phyloP scores from a whole-genome alignment of 2,888 invertebrate species.

The Agrotis clavis region DNA sequence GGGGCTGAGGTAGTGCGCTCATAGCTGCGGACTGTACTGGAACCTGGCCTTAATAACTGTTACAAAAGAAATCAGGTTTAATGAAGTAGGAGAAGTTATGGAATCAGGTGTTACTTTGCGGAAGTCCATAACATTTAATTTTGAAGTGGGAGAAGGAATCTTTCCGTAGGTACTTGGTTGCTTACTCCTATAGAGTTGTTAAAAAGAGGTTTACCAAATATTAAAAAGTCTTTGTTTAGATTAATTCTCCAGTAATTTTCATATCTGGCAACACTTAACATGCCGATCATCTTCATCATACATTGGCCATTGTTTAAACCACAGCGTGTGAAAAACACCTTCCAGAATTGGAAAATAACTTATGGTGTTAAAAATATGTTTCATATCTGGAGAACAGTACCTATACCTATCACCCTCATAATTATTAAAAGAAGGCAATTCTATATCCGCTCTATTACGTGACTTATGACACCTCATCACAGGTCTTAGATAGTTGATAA shows the following conservation, averaged over 20 bases:
- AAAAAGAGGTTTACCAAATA: background rate
- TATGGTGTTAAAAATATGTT: slow-evolving; percentile 16
- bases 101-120: too few relatives aligned
- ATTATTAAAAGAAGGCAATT: background rate
- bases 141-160: too few relatives aligned
- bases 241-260: slow-evolving; percentile 15
- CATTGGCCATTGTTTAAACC: slow-evolving; percentile 24
- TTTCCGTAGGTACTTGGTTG: too few relatives aligned
- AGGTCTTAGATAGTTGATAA: background rate
- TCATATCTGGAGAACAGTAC: slow-evolving; percentile 5
- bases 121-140: too few relatives aligned
- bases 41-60: too few relatives aligned
- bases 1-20: too few relatives aligned
- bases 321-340: slow-evolving; percentile 31
- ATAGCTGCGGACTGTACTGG: too few relatives aligned
- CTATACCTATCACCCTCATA: slow-evolving; percentile 10
- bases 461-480: slow-evolving; percentile 4
- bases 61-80: too few relatives aligned
- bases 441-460: background rate
- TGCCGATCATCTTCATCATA: background rate
- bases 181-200: background rate
- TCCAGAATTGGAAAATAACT: slow-evolving; percentile 27
- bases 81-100: background rate
- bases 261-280: slow-evolving; percentile 35
- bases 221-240: slow-evolving; percentile 13